phyloP scores from a whole-genome alignment of 1,140 invertebrate species.

The Phymorhynchus buccinoides region DNA sequence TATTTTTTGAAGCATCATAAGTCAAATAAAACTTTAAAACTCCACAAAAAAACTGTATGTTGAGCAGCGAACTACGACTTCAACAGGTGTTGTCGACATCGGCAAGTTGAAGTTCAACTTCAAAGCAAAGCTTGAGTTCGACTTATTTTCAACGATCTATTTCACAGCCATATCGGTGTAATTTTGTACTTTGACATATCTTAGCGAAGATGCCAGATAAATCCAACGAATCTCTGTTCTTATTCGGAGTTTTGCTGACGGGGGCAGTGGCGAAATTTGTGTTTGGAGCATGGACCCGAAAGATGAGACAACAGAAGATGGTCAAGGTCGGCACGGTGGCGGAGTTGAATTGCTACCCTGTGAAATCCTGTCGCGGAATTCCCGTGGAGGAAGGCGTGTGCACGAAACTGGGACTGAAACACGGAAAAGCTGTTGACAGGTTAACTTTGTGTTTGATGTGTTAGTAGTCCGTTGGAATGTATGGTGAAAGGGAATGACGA shows the following conservation, averaged over 20 bases:
- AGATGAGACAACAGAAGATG: constrained; percentile 29
- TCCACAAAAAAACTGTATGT: no score
- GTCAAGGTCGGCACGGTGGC: constrained; percentile 36
- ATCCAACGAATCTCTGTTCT: background rate
- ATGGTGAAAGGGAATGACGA: background rate
- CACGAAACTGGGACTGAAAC: constrained; percentile 28
- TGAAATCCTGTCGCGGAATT: constrained; percentile 42
- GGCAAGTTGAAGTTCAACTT: no score
- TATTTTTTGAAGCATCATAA: no score
- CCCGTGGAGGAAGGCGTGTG: background rate
- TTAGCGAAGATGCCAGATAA: background rate
- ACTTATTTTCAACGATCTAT: no score
- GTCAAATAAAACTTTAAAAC: no score
- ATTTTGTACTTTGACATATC: background rate
- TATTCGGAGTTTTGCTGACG: constrained; percentile 29
- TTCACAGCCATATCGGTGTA: no score
- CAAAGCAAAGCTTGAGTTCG: no score
- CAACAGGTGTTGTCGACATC: no score
- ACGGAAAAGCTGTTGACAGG: constrained; percentile 39
- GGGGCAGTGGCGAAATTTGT: constrained; percentile 7
- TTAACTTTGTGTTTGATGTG: background rate
- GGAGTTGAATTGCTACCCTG: constrained; percentile 33
- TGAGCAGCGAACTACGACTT: no score
- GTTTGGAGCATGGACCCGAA: constrained; percentile 36
- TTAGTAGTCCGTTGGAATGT: background rate